Base-by-base conservation (phyloP, 2,888 invertebrate genomes). In the Andrena hattorfiana region DNA sequence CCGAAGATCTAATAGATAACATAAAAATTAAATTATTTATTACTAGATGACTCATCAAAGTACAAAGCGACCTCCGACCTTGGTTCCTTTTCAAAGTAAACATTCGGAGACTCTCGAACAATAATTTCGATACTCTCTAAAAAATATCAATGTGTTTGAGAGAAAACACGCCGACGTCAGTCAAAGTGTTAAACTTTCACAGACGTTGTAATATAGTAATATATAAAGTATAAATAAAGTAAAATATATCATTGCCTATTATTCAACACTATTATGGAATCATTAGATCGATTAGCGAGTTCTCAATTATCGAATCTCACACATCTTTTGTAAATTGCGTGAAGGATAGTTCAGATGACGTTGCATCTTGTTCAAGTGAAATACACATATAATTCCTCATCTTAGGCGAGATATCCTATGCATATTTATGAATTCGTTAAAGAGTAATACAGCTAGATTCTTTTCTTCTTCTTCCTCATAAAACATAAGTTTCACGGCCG, bases 351-450 rank as follows among this genome's bases (percentile, higher is more conserved):
- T 59, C 5, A 32, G 26, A 32, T 3, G 56, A 30, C 2, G 60
- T 77, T 10, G 28, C 30, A 48, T 68, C 16, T 62, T 70, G 5
- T n/a, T 42, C 13, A 48, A 30, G 54, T 54, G 66, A 59, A 54
- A 32, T 54, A 30, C 20, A 42, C 42, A 26, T 32, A 28, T 32
- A 35, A 26, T 16, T 48, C 30, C 42, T 70, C 42, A n/a, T 8
- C 7, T 48, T 28, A 70, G 13, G 23, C 48, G 28, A 59, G 35
- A 70, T 60, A 70, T 49, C 26, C 26, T 60, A 70, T 49, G 71
- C 60, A 81, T 59, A 81, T 81, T 59, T 60, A 73, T 51, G 68
- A 60, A 59, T 73, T 81, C 28, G 54, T 71, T 71, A 67, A 59
- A 63, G 64, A 54, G 62, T 64, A 35, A 66, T 60, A 62, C 56